Percentiles rank a stretch among this genome's conserved stretches.
These are phyloP conservation scores for Hemithea aestivaria DNA, from an alignment of 2,888 invertebrate species.

Conservation along the genomic window DNA sequence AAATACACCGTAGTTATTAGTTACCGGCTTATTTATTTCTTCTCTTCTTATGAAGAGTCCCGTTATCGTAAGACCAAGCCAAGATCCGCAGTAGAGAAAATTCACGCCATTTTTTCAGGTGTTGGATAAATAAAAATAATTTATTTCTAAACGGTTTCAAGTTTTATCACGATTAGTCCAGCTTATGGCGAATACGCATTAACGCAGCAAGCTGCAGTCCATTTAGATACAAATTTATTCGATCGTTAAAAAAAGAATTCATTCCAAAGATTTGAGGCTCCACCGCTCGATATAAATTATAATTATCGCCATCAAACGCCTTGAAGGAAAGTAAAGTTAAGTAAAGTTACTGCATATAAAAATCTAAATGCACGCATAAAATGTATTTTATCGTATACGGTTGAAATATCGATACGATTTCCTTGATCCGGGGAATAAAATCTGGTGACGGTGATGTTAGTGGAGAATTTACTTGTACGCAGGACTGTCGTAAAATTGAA, in stretches of 20 bases:
- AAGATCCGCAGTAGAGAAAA: too few species aligned
- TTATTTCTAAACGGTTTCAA: neutral
- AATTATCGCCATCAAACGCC: constrained; percentile 40
- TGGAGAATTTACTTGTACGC: constrained; percentile 67
- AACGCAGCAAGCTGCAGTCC: constrained; percentile 7
- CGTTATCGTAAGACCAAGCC: too few species aligned
- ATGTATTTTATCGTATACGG: constrained; percentile 68
- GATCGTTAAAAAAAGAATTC: constrained; percentile 22
- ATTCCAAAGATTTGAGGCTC: constrained; percentile 19
- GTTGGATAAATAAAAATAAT: too few species aligned
- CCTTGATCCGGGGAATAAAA: constrained; percentile 75
- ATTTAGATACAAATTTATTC: constrained; percentile 9
- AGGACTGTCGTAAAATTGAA: constrained; percentile 73
- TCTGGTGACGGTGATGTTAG: constrained; percentile 64
- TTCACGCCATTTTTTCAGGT: too few species aligned
- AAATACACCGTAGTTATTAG: too few species aligned
- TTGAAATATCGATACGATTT: constrained; percentile 76
- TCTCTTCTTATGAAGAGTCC: too few species aligned
- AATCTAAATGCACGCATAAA: constrained; percentile 60
- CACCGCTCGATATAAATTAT: constrained; percentile 36
- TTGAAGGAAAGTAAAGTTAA: too few species aligned
- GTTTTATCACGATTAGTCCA: constrained; percentile 8
- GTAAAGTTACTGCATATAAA: constrained; percentile 43
- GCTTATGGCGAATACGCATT: constrained; percentile 15
- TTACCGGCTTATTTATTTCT: too few species aligned